A percentile compares a stretch with the other conserved stretches of the same genome.
These are phyloP conservation scores for Paraplagusia blochii DNA, from an alignment of 2,113 vertebrate genomes.

Conservation along the genomic window DNA sequence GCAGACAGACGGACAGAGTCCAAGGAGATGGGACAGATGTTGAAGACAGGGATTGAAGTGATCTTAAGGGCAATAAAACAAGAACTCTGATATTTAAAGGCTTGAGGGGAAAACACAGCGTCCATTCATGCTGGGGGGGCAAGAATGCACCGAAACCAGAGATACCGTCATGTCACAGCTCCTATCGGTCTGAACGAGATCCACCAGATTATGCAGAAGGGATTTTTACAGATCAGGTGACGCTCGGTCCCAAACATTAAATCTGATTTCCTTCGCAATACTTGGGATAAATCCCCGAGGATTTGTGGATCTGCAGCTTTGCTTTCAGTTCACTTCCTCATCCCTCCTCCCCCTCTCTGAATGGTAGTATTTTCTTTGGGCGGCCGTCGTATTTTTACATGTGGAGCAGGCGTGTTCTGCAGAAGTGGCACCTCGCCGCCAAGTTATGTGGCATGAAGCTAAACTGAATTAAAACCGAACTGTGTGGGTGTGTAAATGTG, in stretches of 20 bases:
- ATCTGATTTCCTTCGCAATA: conserved; percentile 19
- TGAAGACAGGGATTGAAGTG: conserved; percentile 40
- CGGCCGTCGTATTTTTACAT: conserved; percentile 70
- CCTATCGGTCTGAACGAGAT: conserved; percentile 1
- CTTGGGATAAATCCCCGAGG: conserved; percentile 28
- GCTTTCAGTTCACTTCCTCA: conserved; percentile 48
- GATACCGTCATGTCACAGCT: conserved; percentile 22
- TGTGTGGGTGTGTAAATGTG: conserved; percentile 30
- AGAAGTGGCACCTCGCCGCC: conserved; percentile 59
- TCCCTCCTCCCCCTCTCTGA: conserved; percentile 28
- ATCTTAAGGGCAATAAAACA: conserved; percentile 38
- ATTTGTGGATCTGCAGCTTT: conserved; percentile 38
- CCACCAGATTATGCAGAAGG: neutral
- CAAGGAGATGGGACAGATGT: conserved; percentile 52
- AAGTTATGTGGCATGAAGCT: conserved; percentile 75
- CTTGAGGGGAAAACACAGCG: conserved; percentile 29
- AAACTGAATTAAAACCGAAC: conserved; percentile 75
- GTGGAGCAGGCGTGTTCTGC: conserved; percentile 66
- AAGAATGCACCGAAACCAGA: conserved; percentile 6
- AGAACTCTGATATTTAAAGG: conserved; percentile 29
- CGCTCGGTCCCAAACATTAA: conserved; percentile 7
- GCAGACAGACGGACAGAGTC: conserved; percentile 20
- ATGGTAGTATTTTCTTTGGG: conserved; percentile 71
- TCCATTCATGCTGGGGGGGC: conserved; percentile 30
- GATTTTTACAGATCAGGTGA: conserved; percentile 8